These are phyloP conservation scores for Acromyrmex charruanus DNA, from an alignment of 1,140 invertebrate genomes.

Conservation along the genomic window DNA sequence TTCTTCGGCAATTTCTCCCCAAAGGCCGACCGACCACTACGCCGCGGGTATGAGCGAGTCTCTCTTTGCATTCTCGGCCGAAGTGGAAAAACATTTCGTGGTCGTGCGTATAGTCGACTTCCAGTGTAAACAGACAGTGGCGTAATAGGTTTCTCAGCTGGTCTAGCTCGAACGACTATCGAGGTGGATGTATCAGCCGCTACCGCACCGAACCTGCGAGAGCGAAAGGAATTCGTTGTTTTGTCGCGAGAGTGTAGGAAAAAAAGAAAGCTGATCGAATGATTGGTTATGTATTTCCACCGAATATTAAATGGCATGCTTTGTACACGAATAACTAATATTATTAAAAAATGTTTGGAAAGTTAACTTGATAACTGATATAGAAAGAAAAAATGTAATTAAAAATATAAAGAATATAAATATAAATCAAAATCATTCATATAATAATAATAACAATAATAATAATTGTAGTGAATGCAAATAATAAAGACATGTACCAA, in stretches of 20 bases:
- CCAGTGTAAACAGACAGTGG: slow-evolving; percentile 85
- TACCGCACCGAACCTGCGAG: slow-evolving; percentile 75
- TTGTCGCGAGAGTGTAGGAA: slow-evolving; percentile 83
- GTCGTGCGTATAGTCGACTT: slow-evolving; percentile 78
- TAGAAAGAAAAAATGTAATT: not conserved
- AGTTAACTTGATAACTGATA: not conserved
- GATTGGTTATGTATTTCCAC: slow-evolving; percentile 82
- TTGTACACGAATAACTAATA: not conserved
- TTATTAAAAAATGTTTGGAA: not conserved
- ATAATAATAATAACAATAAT: not conserved
- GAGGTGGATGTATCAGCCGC: slow-evolving; percentile 80
- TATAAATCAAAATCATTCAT: not conserved
- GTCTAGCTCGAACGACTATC: slow-evolving; percentile 84
- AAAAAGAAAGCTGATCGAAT: slow-evolving; percentile 82
- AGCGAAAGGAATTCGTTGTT: slow-evolving; percentile 85
- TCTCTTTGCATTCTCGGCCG: slow-evolving; percentile 61
- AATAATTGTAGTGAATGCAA: no score
- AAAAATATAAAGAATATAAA: not conserved
- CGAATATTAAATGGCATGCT: not conserved
- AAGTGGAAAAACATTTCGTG: slow-evolving; percentile 76
- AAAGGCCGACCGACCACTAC: slow-evolving; percentile 58
- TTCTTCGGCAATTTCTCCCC: slow-evolving; percentile 59
- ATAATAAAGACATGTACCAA: no score
- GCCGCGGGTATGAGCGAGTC: slow-evolving; percentile 30
- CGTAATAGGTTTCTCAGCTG: slow-evolving; percentile 82